Conservation (phyloP, 2,113 vertebrate genomes). For the Atlantisia rogersi region DNA sequence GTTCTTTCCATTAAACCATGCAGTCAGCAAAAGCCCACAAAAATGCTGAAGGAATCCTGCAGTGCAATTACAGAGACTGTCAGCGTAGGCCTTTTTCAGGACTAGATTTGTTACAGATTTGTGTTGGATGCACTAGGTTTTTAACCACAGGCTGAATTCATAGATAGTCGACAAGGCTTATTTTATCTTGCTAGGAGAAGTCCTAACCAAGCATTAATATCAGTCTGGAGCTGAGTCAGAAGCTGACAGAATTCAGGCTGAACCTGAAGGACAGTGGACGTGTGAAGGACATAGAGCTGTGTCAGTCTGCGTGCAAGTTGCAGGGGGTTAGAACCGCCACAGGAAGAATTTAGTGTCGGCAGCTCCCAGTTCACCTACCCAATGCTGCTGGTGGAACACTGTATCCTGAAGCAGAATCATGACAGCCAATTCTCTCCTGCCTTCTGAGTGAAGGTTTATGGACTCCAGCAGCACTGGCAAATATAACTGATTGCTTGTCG, state of each 20-base stretch:
- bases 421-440: fast-evolving
- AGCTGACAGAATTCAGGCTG: neutral
- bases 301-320: neutral
- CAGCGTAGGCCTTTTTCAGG: fast-evolving
- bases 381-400: fast-evolving
- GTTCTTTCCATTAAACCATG: neutral
- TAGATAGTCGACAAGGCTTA: fast-evolving
- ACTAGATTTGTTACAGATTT: too few relatives aligned
- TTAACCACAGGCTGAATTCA: neutral
- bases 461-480: neutral
- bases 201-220: neutral
- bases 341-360: neutral
- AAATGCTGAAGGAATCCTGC: neutral
- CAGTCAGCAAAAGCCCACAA: neutral
- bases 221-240: neutral
- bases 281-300: neutral
- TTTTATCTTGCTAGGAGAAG: neutral
- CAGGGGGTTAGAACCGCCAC: fast-evolving
- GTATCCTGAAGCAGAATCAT: fast-evolving
- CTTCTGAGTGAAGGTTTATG: neutral
- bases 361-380: neutral
- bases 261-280: fast-evolving
- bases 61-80: neutral
- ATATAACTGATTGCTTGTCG: neutral
- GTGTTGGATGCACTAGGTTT: neutral